Evolutionary conservation across 2,888 invertebrate species (phyloP).

Genomic region (Nyleta sp.): DNA sequence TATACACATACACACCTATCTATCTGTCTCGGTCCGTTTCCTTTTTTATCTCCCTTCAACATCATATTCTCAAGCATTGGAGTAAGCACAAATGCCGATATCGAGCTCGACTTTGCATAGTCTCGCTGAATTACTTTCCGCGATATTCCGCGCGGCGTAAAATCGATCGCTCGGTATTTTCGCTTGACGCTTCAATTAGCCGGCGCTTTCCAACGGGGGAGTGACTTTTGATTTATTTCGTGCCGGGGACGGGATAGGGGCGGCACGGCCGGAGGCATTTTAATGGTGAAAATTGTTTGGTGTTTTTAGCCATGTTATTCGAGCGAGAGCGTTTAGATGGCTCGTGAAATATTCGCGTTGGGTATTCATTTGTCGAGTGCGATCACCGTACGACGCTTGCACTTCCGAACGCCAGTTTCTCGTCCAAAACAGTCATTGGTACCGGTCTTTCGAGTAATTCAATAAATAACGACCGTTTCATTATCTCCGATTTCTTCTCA

Average conservation of each 20-base stretch:
- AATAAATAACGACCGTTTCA: too few species aligned
- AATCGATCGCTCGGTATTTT: conserved; percentile 32
- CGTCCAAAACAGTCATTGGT: too few species aligned
- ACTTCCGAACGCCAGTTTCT: background rate
- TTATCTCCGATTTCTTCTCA: too few species aligned
- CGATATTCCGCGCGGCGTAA: conserved; percentile 3
- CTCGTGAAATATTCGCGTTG: conserved; percentile 20
- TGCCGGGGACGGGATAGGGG: background rate
- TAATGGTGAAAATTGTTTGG: conserved; percentile 28
- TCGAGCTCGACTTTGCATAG: conserved; percentile 28
- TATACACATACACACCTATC: conserved; percentile 1
- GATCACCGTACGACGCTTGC: background rate
- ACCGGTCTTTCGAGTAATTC: too few species aligned
- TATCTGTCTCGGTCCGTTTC: background rate
- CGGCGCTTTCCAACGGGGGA: conserved; percentile 7
- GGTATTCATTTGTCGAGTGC: conserved; percentile 7
- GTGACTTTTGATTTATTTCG: conserved; percentile 40
- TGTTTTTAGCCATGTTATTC: conserved; percentile 7
- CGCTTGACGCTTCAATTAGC: conserved; percentile 41
- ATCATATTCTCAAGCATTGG: conserved; percentile 32
- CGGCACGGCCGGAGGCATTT: conserved; percentile 9
- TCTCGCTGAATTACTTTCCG: conserved; percentile 21
- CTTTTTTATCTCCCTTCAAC: background rate
- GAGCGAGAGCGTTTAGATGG: conserved; percentile 14
- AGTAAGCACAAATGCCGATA: conserved; percentile 44